Evolutionary conservation across 2,113 vertebrate species (phyloP).

Genomic region (Myocastor coypus): DNA sequence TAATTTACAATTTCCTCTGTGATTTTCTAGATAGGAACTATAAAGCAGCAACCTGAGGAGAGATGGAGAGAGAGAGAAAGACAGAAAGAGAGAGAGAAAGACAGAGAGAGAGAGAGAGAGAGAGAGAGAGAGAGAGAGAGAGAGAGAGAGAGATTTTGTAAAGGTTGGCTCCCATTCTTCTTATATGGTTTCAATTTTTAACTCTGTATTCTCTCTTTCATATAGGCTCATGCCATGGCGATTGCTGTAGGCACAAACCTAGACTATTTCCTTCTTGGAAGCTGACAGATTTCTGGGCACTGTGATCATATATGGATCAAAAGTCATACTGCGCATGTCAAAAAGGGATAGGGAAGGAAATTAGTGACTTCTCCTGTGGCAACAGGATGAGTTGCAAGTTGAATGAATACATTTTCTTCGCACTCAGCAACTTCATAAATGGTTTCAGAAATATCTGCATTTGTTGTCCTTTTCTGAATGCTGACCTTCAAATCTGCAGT

Average conservation of each 20-base stretch:
- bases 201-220: slow-evolving; percentile 1
- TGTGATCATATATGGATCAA: slow-evolving; percentile 6
- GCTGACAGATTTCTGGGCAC: not conserved
- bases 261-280: slow-evolving; percentile 2
- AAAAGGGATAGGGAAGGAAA: slow-evolving; percentile 63
- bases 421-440: slow-evolving; percentile 67
- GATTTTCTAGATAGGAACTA: not conserved
- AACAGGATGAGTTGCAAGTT: not conserved
- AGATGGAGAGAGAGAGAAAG: not conserved
- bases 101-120: not conserved
- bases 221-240: not conserved
- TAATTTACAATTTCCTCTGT: not conserved
- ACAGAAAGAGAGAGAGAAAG: not conserved
- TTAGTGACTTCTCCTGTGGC: slow-evolving; percentile 36
- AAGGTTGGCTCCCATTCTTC: not conserved
- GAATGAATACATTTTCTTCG: slow-evolving; percentile 35
- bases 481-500: slow-evolving; percentile 72
- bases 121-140: not conserved
- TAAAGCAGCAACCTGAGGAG: not conserved
- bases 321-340: not conserved
- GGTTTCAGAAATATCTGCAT: slow-evolving; percentile 61
- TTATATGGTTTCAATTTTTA: not conserved
- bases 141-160: not conserved
- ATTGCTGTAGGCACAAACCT: not conserved
- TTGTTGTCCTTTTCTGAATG: slow-evolving; percentile 64